phyloP scores from a whole-genome alignment of 2,113 vertebrate species.

The Ellobius talpinus region DNA sequence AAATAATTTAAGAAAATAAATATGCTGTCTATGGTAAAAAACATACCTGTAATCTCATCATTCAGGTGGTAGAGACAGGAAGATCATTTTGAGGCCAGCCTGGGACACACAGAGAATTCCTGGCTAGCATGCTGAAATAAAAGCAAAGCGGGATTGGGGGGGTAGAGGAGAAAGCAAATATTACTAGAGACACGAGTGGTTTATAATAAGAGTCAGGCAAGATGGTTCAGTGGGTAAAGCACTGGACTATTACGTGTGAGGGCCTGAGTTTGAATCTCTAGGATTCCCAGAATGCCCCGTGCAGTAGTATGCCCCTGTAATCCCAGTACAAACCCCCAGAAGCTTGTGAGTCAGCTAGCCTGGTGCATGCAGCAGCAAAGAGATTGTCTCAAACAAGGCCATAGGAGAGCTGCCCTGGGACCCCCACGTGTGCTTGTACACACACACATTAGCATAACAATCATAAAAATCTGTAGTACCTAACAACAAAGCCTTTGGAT shows the following conservation, averaged over 20 bases:
- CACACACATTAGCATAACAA: background rate
- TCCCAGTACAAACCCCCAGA: background rate
- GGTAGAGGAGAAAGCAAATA: background rate
- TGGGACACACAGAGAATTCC: background rate
- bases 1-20: conserved; percentile 6
- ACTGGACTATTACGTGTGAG: background rate
- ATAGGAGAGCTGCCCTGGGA: background rate
- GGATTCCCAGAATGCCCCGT: background rate
- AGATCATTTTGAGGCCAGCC: background rate
- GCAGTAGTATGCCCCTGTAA: background rate
- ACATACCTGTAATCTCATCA: background rate
- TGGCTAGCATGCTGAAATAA: background rate
- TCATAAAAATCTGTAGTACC: background rate
- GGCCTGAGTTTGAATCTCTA: background rate
- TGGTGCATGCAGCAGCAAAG: background rate
- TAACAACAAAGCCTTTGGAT: background rate
- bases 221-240: background rate
- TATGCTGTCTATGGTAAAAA: background rate
- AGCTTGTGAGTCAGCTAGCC: background rate
- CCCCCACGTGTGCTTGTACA: background rate
- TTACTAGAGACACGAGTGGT: background rate
- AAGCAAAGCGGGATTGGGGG: background rate
- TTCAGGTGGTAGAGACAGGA: background rate
- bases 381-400: background rate
- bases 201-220: background rate